Percentiles rank a stretch among this genome's conserved stretches.
Evolutionary conservation across 1,140 invertebrate genomes (phyloP).

Genomic region (Oscheius sp.): DNA sequence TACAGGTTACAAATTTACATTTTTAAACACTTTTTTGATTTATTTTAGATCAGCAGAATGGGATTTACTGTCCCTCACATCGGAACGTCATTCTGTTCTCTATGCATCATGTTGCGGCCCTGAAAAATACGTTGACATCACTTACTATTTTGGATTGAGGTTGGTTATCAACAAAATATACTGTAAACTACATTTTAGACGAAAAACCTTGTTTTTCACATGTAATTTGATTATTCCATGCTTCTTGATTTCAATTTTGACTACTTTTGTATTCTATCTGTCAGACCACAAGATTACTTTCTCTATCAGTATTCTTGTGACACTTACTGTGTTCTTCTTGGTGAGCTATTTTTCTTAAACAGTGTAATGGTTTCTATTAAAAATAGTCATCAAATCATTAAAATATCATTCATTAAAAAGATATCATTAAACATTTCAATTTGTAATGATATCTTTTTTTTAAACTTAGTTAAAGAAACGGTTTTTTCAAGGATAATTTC

Average conservation of each 20-base stretch:
- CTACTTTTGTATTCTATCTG: slow-evolving; percentile 94
- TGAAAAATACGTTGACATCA: slow-evolving; percentile 94
- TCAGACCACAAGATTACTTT: slow-evolving; percentile 97
- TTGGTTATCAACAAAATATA: not conserved
- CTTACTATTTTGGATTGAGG: slow-evolving; percentile 72
- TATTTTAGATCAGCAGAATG: slow-evolving; percentile 79
- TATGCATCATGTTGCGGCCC: slow-evolving; percentile 60
- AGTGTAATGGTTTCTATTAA: not conserved
- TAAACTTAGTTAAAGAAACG: too few species aligned
- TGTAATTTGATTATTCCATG: slow-evolving; percentile 94
- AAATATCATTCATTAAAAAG: not conserved
- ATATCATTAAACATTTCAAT: too few species aligned
- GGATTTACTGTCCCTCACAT: slow-evolving; percentile 76
- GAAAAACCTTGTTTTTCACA: slow-evolving; percentile 89
- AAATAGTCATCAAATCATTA: too few species aligned
- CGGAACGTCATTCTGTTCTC: slow-evolving; percentile 55
- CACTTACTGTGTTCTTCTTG: slow-evolving; percentile 98
- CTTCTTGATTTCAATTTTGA: slow-evolving; percentile 92
- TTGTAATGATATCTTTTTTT: too few species aligned
- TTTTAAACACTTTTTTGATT: not conserved
- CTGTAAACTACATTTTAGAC: slow-evolving; percentile 79
- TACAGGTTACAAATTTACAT: slow-evolving; percentile 45
- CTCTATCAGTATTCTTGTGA: slow-evolving; percentile 97
- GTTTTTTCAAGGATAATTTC: too few species aligned
- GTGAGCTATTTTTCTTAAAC: slow-evolving; percentile 48